phyloP scores from a whole-genome alignment of 2,113 vertebrate species.

The Chaetodon auriga region DNA sequence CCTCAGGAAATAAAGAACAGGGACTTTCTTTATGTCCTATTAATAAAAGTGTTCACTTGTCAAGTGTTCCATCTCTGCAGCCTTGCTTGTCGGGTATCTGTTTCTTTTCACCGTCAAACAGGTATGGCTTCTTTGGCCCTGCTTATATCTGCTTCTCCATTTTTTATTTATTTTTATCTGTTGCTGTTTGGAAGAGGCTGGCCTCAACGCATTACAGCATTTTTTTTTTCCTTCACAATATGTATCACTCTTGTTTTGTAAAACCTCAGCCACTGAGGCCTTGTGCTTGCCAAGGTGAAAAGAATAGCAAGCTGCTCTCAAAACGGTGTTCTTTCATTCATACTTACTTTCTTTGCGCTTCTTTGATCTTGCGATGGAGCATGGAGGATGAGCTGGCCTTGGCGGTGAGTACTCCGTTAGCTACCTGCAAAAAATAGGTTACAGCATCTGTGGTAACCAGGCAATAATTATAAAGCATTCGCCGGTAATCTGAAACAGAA shows the following conservation, averaged over 20 bases:
- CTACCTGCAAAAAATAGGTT: neutral
- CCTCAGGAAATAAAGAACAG: too few species aligned
- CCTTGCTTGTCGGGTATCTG: neutral
- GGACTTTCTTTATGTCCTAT: neutral
- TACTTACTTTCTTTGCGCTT: neutral
- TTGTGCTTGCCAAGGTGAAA: neutral
- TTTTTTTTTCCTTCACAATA: neutral
- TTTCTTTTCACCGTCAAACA: neutral
- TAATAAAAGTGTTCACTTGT: neutral
- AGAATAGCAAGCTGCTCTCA: neutral
- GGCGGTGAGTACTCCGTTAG: neutral
- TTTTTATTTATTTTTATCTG: conserved; percentile 22
- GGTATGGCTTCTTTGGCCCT: conserved; percentile 3
- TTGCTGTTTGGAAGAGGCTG: neutral
- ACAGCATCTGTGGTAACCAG: conserved; percentile 16
- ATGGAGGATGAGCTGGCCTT: conserved; percentile 17
- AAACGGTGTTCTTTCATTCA: neutral
- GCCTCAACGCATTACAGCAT: neutral
- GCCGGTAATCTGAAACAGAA: conserved; percentile 28
- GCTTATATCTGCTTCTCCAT: neutral
- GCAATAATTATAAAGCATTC: conserved; percentile 41
- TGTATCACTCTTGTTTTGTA: neutral
- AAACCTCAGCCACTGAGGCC: neutral
- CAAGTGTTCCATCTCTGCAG: conserved; percentile 19
- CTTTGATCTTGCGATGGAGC: neutral